phyloP scores from a whole-genome alignment of 2,888 invertebrate genomes.

The Eugnorisma glareosa region DNA sequence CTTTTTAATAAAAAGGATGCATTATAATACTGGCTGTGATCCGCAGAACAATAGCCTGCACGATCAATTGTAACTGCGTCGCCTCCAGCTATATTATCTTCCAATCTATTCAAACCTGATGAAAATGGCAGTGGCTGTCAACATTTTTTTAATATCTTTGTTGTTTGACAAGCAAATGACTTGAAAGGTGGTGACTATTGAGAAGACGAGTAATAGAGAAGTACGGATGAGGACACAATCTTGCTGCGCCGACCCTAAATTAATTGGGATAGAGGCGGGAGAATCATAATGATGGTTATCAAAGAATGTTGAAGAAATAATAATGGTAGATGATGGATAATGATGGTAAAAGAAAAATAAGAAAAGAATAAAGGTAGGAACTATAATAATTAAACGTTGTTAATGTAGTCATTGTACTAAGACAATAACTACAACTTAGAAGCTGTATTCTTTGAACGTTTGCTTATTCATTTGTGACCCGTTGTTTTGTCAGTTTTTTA shows the following conservation, averaged over 20 bases:
- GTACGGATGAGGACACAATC: background rate
- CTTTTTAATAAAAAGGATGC: constrained; percentile 39
- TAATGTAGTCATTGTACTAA: background rate
- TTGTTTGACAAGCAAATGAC: background rate
- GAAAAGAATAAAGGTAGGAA: background rate
- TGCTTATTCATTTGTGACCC: background rate
- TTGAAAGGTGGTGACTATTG: background rate
- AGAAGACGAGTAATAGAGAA: background rate
- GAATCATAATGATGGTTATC: background rate
- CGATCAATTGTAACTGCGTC: constrained; percentile 62
- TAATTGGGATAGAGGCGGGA: background rate
- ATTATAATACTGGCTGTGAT: constrained; percentile 42
- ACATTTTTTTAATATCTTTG: constrained; percentile 30
- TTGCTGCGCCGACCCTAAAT: background rate
- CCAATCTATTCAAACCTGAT: constrained; percentile 70
- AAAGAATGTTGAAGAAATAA: constrained; percentile 9
- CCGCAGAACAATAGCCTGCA: constrained; percentile 55
- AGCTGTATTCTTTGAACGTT: background rate
- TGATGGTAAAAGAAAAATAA: background rate
- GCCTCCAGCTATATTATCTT: constrained; percentile 78
- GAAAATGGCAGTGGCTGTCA: constrained; percentile 47
- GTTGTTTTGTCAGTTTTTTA: background rate
- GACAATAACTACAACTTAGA: background rate
- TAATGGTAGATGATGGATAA: constrained; percentile 9
- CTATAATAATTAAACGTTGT: background rate